Evolutionary conservation across 2,888 invertebrate genomes (phyloP), one percentile per base, ranked within the genome.

Genomic region (Busseola fusca): DNA sequence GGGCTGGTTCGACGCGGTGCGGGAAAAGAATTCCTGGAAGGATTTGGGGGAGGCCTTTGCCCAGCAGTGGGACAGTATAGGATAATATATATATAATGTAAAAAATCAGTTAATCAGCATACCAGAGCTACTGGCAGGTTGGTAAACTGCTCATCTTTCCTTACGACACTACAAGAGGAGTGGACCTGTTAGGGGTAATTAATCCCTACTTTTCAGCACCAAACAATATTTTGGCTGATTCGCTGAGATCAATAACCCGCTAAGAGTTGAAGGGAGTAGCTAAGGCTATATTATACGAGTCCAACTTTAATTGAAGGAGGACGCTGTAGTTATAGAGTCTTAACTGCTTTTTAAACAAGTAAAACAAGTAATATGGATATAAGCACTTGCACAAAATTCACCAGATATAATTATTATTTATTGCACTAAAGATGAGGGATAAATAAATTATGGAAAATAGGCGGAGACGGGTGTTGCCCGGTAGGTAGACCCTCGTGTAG

Each of bases 381-480:
- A 45, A 30, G 6, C 69, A 69, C 3, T 27, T 30, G 45, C 14
- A 42, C 14, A 9, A 74, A 30, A 57, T 1, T 48, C 12, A 40
- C 60, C 14, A 37, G 7, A 59, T 54, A 56, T 65, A 59, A 54
- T 60, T 40, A 58, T 48, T 59, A 63, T 80, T 77, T 69, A 83
- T 83, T 82, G 76, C 79, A 78, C 76, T 60, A 63, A 62, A 58
- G 14, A 59, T 52, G 58, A 79, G 67, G 64, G 34, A 68, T 67
- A 72, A 73, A 67, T 52, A 63, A 68, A 59, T 79, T 78, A 85
- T 64, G 93, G 94, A 86, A 96, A 96, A 88, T 96, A 96, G 42
- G 96, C 96, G 7, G 96, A 96, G 5, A 95, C 92, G 2, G 95
- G 95, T 5, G 96, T 96, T 6, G 91, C 85, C 57, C 94, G 89